Conservation (phyloP, 2,113 vertebrate genomes). For the Excalfactoria chinensis region DNA sequence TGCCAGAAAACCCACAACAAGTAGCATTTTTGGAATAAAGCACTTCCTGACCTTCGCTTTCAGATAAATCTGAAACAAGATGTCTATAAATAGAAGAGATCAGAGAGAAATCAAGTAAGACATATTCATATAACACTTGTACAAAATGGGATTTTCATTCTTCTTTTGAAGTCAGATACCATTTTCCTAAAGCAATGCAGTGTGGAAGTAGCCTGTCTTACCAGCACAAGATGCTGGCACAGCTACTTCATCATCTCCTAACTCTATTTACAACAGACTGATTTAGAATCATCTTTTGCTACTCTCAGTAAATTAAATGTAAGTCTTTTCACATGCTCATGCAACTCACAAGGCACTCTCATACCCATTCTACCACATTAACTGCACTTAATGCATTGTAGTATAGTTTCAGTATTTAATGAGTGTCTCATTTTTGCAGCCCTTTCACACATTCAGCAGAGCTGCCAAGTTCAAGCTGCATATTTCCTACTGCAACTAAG, state of each 20-base stretch:
- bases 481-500: not conserved
- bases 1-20: constrained; percentile 59
- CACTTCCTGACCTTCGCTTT: constrained; percentile 53
- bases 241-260: not conserved
- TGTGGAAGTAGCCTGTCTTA: not conserved
- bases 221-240: not conserved
- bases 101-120: constrained; percentile 31
- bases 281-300: not conserved
- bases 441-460: not conserved
- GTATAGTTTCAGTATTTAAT: not conserved
- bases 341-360: not conserved
- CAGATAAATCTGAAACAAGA: constrained; percentile 48
- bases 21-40: constrained; percentile 44
- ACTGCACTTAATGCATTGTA: not conserved
- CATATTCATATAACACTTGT: not conserved
- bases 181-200: not conserved
- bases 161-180: not conserved
- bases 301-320: not conserved
- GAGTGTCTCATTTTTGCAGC: not conserved
- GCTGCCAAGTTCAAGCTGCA: not conserved
- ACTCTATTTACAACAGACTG: not conserved
- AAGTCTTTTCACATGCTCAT: not conserved
- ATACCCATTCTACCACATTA: not conserved
- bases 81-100: constrained; percentile 46
- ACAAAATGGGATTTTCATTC: not conserved